phyloP scores from a whole-genome alignment of 2,113 vertebrate genomes.

The Craseonycteris thonglongyai region DNA sequence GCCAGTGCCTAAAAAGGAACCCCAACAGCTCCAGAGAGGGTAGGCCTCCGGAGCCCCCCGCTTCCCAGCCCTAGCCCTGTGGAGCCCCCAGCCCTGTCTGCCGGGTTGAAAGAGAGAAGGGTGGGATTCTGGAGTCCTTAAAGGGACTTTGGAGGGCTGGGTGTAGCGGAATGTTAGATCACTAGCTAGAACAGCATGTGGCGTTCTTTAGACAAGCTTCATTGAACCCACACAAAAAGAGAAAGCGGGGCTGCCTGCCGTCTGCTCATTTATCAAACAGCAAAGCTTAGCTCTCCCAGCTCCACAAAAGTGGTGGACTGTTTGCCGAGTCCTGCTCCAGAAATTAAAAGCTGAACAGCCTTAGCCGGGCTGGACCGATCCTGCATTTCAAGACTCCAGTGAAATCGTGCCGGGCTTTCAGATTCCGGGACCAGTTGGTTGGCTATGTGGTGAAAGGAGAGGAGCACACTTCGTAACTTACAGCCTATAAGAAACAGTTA shows the following conservation, averaged over 20 bases:
- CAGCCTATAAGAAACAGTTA: conserved; percentile 34
- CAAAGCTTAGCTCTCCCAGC: conserved; percentile 95
- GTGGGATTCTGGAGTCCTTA: conserved; percentile 99
- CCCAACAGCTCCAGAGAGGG: conserved; percentile 64
- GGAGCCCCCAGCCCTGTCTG: conserved; percentile 86
- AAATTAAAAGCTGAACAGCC: conserved; percentile 86
- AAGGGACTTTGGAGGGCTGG: conserved; percentile 99
- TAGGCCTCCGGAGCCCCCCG: conserved; percentile 76
- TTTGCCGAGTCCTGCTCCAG: conserved; percentile 95
- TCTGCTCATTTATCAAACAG: conserved; percentile 99
- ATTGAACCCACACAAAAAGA: conserved; percentile 99
- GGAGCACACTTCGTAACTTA: conserved; percentile 44
- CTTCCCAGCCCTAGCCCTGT: conserved; percentile 87
- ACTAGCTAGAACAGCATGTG: conserved; percentile 99
- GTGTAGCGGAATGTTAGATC: conserved; percentile 99
- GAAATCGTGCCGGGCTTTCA: conserved; percentile 55
- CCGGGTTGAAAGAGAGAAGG: conserved; percentile 96
- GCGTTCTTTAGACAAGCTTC: conserved; percentile 99
- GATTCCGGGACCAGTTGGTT: conserved; percentile 52
- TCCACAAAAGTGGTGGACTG: conserved; percentile 93
- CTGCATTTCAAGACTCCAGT: conserved; percentile 61
- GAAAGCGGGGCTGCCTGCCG: conserved; percentile 93
- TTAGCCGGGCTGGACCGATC: conserved; percentile 49
- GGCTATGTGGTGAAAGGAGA: conserved; percentile 38
- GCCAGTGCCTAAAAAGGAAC: background rate